Evolutionary conservation across 53 echinoderm and acorn worm genomes (phyloP).

Genomic region (Echinarachnius parma): DNA sequence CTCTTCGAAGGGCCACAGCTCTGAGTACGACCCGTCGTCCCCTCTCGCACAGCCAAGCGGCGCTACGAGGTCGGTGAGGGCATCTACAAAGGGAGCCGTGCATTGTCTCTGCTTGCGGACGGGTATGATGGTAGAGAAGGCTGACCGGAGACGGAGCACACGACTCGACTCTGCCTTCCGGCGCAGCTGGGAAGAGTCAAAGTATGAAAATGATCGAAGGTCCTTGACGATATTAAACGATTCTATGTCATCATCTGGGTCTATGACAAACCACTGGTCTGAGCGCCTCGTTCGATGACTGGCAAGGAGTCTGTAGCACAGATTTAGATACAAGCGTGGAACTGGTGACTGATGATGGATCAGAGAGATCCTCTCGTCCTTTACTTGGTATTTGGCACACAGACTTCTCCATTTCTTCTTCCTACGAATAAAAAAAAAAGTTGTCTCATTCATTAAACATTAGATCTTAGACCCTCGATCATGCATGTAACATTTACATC

Average conservation of each 20-base stretch:
- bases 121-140: slow-evolving; percentile 14
- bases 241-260: slow-evolving; percentile 4
- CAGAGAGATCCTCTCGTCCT: not conserved
- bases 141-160: slow-evolving; percentile 14
- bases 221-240: slow-evolving; percentile 10
- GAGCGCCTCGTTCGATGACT: not conserved
- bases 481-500: too few species aligned
- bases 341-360: not conserved
- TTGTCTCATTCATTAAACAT: not conserved
- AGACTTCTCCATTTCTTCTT: slow-evolving; percentile 1
- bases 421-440: not conserved
- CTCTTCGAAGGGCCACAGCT: slow-evolving; percentile 25
- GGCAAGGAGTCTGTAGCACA: slow-evolving; percentile 17
- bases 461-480: too few species aligned
- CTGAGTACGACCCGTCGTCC: not conserved
- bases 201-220: slow-evolving; percentile 12
- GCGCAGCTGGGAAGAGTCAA: slow-evolving; percentile 1
- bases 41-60: not conserved
- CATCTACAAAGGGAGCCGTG: slow-evolving; percentile 10
- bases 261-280: slow-evolving; percentile 19
- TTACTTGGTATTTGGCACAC: not conserved
- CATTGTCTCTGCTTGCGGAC: not conserved
- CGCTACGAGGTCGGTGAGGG: slow-evolving; percentile 10
- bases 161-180: slow-evolving; percentile 2
- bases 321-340: slow-evolving; percentile 26